phyloP scores from a whole-genome alignment of 2,797 vertebrate genomes.

The Emydoidea blandingii region DNA sequence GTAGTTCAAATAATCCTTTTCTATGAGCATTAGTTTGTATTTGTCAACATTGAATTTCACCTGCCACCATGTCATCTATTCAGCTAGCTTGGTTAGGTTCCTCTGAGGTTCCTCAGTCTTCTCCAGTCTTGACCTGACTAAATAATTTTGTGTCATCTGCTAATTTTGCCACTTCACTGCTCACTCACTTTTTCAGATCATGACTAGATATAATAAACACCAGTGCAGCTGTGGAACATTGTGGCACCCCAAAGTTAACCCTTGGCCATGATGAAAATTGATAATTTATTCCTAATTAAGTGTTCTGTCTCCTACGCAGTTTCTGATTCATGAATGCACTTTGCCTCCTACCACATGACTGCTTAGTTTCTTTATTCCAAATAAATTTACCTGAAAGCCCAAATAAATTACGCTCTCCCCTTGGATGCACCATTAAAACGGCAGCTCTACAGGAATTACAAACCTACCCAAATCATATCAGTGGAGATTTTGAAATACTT shows the following conservation, averaged over 20 bases:
- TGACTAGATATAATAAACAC: not conserved
- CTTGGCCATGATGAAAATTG: not conserved
- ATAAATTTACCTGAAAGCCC: not conserved
- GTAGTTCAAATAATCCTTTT: not conserved
- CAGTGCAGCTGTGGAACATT: not conserved
- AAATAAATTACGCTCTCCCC: not conserved
- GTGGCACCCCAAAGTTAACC: not conserved
- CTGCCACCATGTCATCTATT: not conserved
- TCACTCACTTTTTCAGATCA: not conserved
- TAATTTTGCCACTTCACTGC: not conserved
- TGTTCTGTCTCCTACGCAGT: not conserved
- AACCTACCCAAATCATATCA: not conserved
- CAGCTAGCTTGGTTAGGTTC: not conserved
- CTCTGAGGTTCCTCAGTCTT: not conserved
- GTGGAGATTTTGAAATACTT: not conserved
- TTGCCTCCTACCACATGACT: not conserved
- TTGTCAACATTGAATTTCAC: not conserved
- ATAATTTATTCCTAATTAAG: not conserved
- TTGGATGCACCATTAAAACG: not conserved
- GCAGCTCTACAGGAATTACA: not conserved
- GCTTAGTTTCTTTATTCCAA: not conserved
- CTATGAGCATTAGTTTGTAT: not conserved
- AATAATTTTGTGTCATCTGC: not conserved
- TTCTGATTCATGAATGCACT: not conserved
- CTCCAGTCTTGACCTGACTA: not conserved